Base-by-base conservation (phyloP, 2,888 invertebrate genomes). In the Cheilosia scutellata region DNA sequence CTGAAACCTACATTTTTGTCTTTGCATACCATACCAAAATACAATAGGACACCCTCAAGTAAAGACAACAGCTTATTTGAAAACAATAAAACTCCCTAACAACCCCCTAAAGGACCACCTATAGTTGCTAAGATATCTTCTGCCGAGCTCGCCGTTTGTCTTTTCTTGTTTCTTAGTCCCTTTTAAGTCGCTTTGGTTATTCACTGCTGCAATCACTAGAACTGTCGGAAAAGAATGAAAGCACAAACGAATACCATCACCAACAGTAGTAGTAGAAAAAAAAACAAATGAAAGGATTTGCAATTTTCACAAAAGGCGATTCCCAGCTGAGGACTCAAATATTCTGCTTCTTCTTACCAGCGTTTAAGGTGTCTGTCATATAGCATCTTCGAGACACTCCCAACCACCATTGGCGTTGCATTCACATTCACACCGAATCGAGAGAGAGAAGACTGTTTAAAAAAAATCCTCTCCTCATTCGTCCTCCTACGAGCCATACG, bases 251-350 rank as follows among this genome's bases (percentile, higher is more conserved):
- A 58, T 11, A 13, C 11, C 25, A 5, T 27, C 40, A 51, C 2
- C 29, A 49, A 2, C n/a, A 53, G 13, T 27, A 58, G 40, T 49
- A 49, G 68, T 9, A 40, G 11, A 27, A 62, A 6, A 16, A 13
- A 72, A 27, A 33, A 47, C 57, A 49, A 40, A 37, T 40, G 27
- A 79, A 79, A 66, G 51, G 51, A 71, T 82, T 82, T 82, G 65
- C 65, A 77, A 71, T 76, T 76, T 72, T 51, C 71, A 76, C 70
- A 82, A 82, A 77, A 82, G 53, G 58, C 40, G 53, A 82, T 70
- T 66, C 66, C 72, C 53, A 82, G 60, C 71, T 65, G 58, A 72
- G 60, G 44, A 37, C 66, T 82, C 40, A 42, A 76, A 71, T 72
- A 71, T 72, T 77, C 71, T 49, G 9, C 25, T 53, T 44, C 29